Evolutionary conservation across 2,797 vertebrate species (phyloP).

Genomic region (Fistularia tabacaria): DNA sequence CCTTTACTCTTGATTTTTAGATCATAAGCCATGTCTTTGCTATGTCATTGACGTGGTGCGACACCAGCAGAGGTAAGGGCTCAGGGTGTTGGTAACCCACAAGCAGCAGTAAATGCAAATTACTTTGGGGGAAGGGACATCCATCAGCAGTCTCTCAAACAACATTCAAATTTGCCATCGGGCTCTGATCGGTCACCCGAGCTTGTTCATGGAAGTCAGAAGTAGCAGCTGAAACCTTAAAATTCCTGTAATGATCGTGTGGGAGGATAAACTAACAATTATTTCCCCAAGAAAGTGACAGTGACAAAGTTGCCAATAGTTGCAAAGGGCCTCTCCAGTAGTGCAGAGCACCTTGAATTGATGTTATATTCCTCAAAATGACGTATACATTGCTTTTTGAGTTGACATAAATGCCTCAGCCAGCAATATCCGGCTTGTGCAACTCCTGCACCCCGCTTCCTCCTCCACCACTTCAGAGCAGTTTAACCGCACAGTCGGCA

Average conservation of each 20-base stretch:
- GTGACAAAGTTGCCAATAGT: conserved; percentile 20
- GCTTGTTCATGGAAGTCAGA: conserved; percentile 18
- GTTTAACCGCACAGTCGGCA: conserved; percentile 9
- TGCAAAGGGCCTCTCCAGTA: conserved; percentile 1
- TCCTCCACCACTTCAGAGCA: background rate
- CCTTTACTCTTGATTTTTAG: too few relatives aligned
- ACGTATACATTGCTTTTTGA: conserved; percentile 25
- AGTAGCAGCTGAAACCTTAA: conserved; percentile 8
- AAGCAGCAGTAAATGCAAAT: conserved; percentile 17
- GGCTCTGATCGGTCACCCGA: conserved; percentile 12
- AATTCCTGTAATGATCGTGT: conserved; percentile 18
- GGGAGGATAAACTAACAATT: conserved; percentile 36
- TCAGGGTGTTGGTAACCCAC: background rate
- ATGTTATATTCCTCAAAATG: conserved; percentile 26
- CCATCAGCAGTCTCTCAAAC: conserved; percentile 1
- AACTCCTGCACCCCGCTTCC: background rate
- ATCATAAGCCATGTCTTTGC: background rate
- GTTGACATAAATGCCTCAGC: conserved; percentile 18
- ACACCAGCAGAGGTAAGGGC: background rate
- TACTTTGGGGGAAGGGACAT: background rate
- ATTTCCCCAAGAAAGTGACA: conserved; percentile 11
- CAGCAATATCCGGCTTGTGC: conserved; percentile 16
- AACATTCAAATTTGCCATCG: background rate
- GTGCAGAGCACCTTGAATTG: conserved; percentile 10
- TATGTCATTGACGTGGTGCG: too few relatives aligned